These are phyloP conservation scores for Falco columbarius DNA, from an alignment of 2,797 vertebrate species.

Conservation along the genomic window DNA sequence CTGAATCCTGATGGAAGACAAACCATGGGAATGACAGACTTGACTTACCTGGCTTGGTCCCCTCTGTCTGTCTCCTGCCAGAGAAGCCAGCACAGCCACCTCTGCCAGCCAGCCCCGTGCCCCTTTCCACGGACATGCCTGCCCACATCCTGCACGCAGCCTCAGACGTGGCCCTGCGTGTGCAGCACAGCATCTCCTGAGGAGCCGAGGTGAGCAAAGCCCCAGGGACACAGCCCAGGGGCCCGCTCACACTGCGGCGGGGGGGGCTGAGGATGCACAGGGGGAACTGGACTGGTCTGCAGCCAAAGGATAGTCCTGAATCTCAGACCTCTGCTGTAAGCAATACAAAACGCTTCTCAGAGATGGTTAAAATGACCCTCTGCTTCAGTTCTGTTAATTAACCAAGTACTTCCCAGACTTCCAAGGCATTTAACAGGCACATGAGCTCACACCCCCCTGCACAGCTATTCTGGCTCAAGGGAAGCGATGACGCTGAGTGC, in stretches of 20 bases:
- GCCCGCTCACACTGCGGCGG: rapidly evolving
- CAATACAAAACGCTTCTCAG: rapidly evolving
- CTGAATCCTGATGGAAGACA: not conserved
- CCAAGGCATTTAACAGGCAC: not conserved
- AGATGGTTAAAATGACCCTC: not conserved
- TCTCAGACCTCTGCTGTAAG: not conserved
- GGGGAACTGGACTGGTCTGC: rapidly evolving
- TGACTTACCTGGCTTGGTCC: not conserved
- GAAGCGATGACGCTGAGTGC: not conserved
- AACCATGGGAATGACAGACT: not conserved
- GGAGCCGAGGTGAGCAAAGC: not conserved
- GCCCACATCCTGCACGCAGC: rapidly evolving
- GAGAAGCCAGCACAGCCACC: not conserved
- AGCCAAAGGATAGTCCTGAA: not conserved
- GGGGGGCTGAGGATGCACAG: rapidly evolving
- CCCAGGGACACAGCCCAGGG: rapidly evolving
- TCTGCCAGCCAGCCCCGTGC: not conserved
- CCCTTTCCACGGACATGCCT: not conserved
- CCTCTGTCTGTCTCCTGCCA: not conserved
- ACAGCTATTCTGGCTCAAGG: not conserved
- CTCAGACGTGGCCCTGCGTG: rapidly evolving
- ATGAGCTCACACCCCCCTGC: not conserved
- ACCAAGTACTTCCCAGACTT: not conserved
- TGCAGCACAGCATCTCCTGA: not conserved
- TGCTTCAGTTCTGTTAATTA: not conserved